Conservation (phyloP, 1,140 invertebrate species). For the Bicyclus anynana region DNA sequence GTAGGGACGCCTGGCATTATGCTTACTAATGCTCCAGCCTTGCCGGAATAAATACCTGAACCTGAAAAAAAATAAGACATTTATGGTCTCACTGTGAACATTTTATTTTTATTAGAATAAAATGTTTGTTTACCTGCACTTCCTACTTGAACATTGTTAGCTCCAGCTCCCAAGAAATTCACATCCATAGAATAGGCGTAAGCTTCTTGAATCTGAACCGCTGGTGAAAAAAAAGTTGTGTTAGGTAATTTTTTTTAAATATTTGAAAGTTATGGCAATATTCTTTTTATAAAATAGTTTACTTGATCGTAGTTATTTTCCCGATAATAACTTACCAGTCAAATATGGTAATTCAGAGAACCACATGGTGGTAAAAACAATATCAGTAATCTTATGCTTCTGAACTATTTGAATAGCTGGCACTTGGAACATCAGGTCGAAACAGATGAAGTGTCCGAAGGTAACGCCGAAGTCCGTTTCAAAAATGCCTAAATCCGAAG, state of each 20-base stretch:
- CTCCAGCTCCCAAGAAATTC: conserved; percentile 79
- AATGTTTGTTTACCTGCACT: conserved; percentile 79
- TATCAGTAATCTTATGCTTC: conserved; percentile 79
- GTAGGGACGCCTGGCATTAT: conserved; percentile 67
- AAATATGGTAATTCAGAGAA: conserved; percentile 85
- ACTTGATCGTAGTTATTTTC: not conserved
- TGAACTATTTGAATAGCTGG: conserved; percentile 66
- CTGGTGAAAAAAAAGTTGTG: conserved; percentile 58
- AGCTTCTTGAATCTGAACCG: conserved; percentile 78
- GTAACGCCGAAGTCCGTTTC: conserved; percentile 88
- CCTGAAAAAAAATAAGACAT: conserved; percentile 48
- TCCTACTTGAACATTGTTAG: conserved; percentile 73
- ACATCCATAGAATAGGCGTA: conserved; percentile 79
- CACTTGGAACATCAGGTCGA: conserved; percentile 68
- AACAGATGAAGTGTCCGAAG: conserved; percentile 81
- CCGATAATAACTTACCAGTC: conserved; percentile 69
- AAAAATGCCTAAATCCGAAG: conserved; percentile 76
- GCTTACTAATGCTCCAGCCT: conserved; percentile 63
- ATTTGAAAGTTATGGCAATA: too few relatives aligned
- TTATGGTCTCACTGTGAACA: not conserved
- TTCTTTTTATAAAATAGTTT: not conserved
- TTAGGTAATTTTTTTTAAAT: too few relatives aligned
- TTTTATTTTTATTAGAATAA: too few relatives aligned
- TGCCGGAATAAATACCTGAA: conserved; percentile 80
- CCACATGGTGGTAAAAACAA: conserved; percentile 87